A percentile compares a stretch with the other conserved stretches of the same genome.
phyloP scores from a whole-genome alignment of 2,113 vertebrate species.

The Siniperca chuatsi region DNA sequence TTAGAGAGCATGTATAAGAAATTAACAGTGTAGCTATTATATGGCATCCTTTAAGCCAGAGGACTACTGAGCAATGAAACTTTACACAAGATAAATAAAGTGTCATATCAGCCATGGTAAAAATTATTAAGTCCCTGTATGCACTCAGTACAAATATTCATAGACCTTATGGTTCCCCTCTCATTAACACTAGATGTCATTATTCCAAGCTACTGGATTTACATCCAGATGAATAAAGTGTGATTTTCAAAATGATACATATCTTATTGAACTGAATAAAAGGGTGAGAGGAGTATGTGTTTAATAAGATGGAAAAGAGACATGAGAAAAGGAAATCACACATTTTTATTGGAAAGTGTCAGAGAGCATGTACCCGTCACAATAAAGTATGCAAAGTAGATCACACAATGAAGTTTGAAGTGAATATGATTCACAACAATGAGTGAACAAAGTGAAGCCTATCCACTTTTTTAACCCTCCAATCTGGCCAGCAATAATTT shows the following conservation, averaged over 20 bases:
- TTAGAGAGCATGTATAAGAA: no score
- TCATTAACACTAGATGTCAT: constrained; percentile 34
- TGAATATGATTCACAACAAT: constrained; percentile 60
- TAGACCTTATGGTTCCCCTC: neutral
- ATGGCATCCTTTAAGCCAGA: neutral
- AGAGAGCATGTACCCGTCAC: constrained; percentile 61
- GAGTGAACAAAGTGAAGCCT: constrained; percentile 26
- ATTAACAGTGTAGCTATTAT: no score
- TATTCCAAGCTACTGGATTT: neutral
- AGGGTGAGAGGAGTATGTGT: neutral
- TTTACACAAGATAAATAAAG: neutral
- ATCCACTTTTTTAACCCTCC: constrained; percentile 18
- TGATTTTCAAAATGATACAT: constrained; percentile 2
- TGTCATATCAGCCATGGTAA: neutral
- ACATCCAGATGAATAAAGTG: constrained; percentile 23
- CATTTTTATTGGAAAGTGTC: constrained; percentile 76
- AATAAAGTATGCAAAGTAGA: constrained; percentile 74
- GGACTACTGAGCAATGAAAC: neutral
- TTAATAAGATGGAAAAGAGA: constrained; percentile 50
- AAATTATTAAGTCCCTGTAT: neutral
- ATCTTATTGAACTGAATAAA: constrained; percentile 19
- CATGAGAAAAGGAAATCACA: constrained; percentile 57
- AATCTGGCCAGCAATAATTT: constrained; percentile 59
- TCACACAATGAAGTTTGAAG: constrained; percentile 67
- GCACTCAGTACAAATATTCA: neutral